Base-by-base conservation (phyloP, 2,888 invertebrate genomes). In the Bombyx huttoni region DNA sequence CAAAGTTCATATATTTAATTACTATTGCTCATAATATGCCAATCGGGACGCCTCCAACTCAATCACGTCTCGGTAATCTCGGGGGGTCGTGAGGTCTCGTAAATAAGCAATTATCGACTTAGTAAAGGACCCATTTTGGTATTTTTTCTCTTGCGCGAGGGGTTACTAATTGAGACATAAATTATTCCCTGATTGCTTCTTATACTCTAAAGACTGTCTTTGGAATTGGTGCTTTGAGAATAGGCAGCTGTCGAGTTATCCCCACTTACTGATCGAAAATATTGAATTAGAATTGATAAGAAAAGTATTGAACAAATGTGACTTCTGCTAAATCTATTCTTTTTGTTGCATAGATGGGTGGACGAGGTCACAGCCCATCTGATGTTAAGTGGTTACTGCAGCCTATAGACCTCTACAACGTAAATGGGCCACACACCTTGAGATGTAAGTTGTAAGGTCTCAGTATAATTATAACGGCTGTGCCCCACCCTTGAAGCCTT, bases 21-120 rank as follows among this genome's bases (percentile, higher is more conserved):
- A 65, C 59, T 56, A 65, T 60, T 59, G 49, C 59, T 61, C 56
- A 60, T 67, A 65, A 61, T 65, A 63, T 62, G 51, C 57, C 58
- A 52, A 56, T 64, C 56, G 54, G 61, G 59, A 62, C 64, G 52
- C 56, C 57, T 34, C 47, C 51, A 54, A 48, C 55, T 53, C 58
- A 59, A 56, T 65, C 69, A 65, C 68, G 68, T 64, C 50, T 57
- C 49, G 50, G 47, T 52, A 50, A 51, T 50, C 51, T 14, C 48
- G 46, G 53, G 13, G 46, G 50, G 48, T 53, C 53, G 54, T 54
- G 49, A 58, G 59, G 61, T 58, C 56, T 64, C 62, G 69, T 73
- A 77, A 78, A 77, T 76, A 78, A 78, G 69, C 76, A 76, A 79
- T 81, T 78, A 79, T 75, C 69, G 73, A 64, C 63, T 67, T 64